Percentiles rank a stretch among this genome's conserved stretches.
Evolutionary conservation across 2,113 vertebrate genomes (phyloP).

Genomic region (Anhinga anhinga): DNA sequence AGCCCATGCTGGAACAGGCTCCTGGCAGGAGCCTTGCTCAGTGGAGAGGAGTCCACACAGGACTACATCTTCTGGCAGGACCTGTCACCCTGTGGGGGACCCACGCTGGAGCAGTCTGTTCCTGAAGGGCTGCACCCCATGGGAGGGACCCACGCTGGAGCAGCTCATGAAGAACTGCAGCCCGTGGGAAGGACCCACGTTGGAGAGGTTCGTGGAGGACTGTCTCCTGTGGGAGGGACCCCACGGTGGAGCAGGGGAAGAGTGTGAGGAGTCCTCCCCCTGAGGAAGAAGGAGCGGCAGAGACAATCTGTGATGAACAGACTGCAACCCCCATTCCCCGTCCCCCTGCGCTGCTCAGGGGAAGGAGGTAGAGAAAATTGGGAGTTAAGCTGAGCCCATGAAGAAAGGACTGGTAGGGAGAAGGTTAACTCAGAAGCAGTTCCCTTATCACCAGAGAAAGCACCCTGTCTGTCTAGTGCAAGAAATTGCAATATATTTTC

Average conservation of each 20-base stretch:
- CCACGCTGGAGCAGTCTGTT: not conserved
- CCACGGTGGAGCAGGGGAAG: rapidly evolving
- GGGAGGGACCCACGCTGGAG: not conserved
- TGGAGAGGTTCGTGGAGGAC: not conserved
- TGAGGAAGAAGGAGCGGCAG: not conserved
- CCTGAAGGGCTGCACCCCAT: not conserved
- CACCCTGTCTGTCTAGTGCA: not conserved
- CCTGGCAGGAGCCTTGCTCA: not conserved
- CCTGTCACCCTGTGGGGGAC: not conserved
- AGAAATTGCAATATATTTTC: not conserved
- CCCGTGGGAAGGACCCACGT: rapidly evolving
- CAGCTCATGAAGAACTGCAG: not conserved
- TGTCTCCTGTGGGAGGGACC: not conserved
- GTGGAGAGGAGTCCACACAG: not conserved
- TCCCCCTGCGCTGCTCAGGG: rapidly evolving
- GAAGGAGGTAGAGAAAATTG: rapidly evolving
- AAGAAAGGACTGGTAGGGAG: not conserved
- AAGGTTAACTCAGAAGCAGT: not conserved
- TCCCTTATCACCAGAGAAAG: not conserved
- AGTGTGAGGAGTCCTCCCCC: not conserved
- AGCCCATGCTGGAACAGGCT: not conserved
- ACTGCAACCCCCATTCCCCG: rapidly evolving
- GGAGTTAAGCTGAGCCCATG: not conserved
- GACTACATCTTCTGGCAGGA: not conserved
- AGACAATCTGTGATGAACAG: not conserved